Evolutionary conservation across 1,140 invertebrate genomes (phyloP).

Genomic region (Bombus soroeensis): DNA sequence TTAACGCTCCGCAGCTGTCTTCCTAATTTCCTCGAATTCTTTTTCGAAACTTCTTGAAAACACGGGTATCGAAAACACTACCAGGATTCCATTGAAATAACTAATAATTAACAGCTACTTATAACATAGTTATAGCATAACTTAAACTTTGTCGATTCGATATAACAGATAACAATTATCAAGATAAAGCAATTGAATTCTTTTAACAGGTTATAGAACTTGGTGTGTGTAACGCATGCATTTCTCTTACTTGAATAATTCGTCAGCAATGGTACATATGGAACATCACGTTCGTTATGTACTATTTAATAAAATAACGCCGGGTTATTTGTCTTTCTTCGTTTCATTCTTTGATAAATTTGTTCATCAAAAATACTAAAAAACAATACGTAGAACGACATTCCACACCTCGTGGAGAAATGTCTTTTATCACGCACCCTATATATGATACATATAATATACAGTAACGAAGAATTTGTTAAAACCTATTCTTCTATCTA

Average conservation of each 20-base stretch:
- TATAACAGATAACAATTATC: not conserved
- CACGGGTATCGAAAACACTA: not conserved
- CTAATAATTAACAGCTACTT: not conserved
- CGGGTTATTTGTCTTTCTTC: not conserved
- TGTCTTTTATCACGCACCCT: not conserved
- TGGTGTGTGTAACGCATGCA: conserved; percentile 10
- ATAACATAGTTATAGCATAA: too few relatives aligned
- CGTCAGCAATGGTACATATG: not conserved
- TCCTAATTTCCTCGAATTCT: not conserved
- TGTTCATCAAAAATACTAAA: too few relatives aligned
- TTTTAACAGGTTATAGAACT: conserved; percentile 44
- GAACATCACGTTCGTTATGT: not conserved
- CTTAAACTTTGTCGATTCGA: not conserved
- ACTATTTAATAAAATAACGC: not conserved
- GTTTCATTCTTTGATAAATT: not conserved
- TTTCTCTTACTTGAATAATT: conserved; percentile 33
- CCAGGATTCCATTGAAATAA: not conserved
- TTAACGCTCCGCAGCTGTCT: conserved; percentile 1
- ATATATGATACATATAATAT: not conserved
- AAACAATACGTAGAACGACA: not conserved
- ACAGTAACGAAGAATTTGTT: too few relatives aligned
- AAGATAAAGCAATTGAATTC: conserved; percentile 29
- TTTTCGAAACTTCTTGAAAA: conserved; percentile 9
- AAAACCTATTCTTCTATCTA: too few relatives aligned
- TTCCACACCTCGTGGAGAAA: not conserved